A percentile compares a stretch with the other conserved stretches of the same genome.
Evolutionary conservation across 2,797 vertebrate species (phyloP).

Genomic region (Clarias fuscus): DNA sequence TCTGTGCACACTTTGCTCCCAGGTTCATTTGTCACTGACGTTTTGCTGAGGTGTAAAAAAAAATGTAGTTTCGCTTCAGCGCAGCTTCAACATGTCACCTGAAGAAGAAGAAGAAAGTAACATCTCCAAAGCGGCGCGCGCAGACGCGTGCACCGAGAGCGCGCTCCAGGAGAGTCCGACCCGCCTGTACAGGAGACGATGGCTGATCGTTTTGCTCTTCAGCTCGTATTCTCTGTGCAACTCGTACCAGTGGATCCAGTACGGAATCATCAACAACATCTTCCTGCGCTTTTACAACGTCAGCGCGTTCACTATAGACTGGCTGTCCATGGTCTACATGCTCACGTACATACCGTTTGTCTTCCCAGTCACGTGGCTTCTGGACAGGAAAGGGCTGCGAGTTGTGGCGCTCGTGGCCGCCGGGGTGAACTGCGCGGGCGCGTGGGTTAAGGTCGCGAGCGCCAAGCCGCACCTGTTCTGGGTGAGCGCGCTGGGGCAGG

Average conservation of each 20-base stretch:
- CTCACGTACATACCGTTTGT: slow-evolving; percentile 90
- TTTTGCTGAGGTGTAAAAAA: background rate
- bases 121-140: slow-evolving; percentile 20
- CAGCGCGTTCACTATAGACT: slow-evolving; percentile 79
- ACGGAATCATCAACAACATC: slow-evolving; percentile 90
- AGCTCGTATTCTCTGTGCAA: slow-evolving; percentile 88
- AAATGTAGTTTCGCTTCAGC: background rate
- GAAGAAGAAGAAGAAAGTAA: slow-evolving; percentile 1
- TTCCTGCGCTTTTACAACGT: slow-evolving; percentile 84
- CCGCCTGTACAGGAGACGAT: slow-evolving; percentile 77
- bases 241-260: slow-evolving; percentile 97
- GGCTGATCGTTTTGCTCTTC: slow-evolving; percentile 85
- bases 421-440: slow-evolving; percentile 84
- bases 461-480: slow-evolving; percentile 76
- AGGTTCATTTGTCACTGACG: background rate
- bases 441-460: slow-evolving; percentile 92
- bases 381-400: slow-evolving; percentile 86
- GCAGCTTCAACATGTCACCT: slow-evolving; percentile 1
- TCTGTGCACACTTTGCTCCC: slow-evolving; percentile 1
- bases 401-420: slow-evolving; percentile 83
- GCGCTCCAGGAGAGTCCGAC: slow-evolving; percentile 20
- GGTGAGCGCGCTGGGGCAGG: slow-evolving; percentile 85
- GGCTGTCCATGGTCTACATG: slow-evolving; percentile 94
- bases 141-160: slow-evolving; percentile 36
- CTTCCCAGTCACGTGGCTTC: slow-evolving; percentile 90